A percentile compares a stretch with the other conserved stretches of the same genome.
Conservation (phyloP, 2,113 vertebrate genomes). For the Ctenodactylus gundi region DNA sequence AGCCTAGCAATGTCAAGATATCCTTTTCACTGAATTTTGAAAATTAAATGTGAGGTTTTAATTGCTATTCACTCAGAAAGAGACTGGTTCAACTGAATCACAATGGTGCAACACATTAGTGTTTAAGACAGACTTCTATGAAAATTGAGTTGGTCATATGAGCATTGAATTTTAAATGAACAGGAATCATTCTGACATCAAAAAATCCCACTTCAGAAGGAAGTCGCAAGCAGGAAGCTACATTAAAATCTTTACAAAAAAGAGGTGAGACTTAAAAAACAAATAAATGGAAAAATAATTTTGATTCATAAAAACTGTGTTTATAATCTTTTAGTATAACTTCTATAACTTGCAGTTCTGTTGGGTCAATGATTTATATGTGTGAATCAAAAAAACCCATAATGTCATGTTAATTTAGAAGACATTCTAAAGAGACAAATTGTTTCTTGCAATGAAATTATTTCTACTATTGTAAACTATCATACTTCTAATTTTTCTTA, state of each 20-base stretch:
- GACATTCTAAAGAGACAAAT: background rate
- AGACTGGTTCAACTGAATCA: background rate
- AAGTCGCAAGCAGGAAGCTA: background rate
- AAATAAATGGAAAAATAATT: background rate
- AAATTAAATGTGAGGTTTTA: conserved; percentile 2
- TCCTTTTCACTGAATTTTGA: background rate
- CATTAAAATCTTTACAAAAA: background rate
- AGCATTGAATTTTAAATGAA: conserved; percentile 14
- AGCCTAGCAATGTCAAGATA: background rate
- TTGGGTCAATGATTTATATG: background rate
- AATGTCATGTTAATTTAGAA: background rate
- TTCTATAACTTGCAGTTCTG: background rate
- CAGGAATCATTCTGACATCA: background rate
- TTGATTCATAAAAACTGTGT: background rate
- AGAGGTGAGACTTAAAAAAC: background rate
- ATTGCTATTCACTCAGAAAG: background rate
- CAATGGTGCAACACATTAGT: background rate
- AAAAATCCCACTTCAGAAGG: background rate
- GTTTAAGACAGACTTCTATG: background rate
- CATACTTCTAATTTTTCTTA: background rate
- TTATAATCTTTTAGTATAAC: background rate
- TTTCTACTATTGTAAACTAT: background rate
- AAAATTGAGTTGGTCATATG: background rate
- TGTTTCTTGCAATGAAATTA: background rate
- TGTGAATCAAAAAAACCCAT: background rate